These are phyloP conservation scores for Physocephala rufipes DNA, from an alignment of 2,888 invertebrate species.

Conservation along the genomic window DNA sequence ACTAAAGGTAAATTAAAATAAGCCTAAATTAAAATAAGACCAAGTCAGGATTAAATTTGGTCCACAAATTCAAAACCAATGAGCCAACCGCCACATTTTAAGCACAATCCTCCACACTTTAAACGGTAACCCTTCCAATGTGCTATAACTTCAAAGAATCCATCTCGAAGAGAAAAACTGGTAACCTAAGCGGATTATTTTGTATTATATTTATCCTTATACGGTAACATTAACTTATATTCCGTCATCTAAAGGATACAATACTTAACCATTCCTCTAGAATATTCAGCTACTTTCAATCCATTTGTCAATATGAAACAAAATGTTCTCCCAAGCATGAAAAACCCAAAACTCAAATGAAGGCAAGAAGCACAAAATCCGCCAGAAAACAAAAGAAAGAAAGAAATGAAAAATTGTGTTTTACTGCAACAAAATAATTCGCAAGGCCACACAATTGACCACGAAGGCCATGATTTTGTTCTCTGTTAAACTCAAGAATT, in stretches of 20 bases:
- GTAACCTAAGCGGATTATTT: slow-evolving; percentile 49
- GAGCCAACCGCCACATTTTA: no score
- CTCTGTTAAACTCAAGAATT: slow-evolving; percentile 22
- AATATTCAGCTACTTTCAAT: no score
- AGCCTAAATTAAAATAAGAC: slow-evolving; percentile 17
- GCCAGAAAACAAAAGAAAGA: background rate
- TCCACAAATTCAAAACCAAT: background rate
- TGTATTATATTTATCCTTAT: no score
- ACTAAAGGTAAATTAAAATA: slow-evolving; percentile 13
- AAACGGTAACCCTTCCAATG: no score
- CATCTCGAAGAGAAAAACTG: slow-evolving; percentile 44
- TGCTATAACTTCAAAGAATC: background rate
- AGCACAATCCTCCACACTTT: background rate
- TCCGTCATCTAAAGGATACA: no score
- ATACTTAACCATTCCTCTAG: no score
- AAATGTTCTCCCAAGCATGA: no score
- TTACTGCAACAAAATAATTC: no score
- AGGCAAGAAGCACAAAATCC: no score
- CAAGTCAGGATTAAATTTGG: background rate
- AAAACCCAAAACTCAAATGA: no score
- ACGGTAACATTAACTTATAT: no score
- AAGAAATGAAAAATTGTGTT: background rate
- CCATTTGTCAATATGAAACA: no score
- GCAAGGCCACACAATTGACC: background rate
- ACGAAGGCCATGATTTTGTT: background rate